phyloP scores from a whole-genome alignment of 30 jellyfish, hydroid and myxozoan genomes.

The Turritopsis dohrnii region DNA sequence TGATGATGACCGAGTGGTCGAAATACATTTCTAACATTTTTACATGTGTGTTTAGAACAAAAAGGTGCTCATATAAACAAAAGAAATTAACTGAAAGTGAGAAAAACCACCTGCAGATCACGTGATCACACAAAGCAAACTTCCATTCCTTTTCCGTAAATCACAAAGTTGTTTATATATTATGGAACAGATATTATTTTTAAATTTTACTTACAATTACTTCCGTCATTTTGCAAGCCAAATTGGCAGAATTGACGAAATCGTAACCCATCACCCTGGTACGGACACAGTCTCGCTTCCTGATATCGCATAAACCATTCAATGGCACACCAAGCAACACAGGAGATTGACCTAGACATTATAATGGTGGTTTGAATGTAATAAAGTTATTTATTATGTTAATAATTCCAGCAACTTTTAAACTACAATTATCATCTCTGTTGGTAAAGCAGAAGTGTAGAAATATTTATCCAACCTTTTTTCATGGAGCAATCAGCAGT shows the following conservation, averaged over 20 bases:
- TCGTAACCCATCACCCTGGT: slow-evolving; percentile 59
- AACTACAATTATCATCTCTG: too few relatives aligned
- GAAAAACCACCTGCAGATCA: too few relatives aligned
- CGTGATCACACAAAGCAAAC: too few relatives aligned
- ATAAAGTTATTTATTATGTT: too few relatives aligned
- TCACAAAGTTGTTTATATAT: not conserved
- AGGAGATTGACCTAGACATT: slow-evolving; percentile 52
- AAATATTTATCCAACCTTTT: slow-evolving; percentile 33
- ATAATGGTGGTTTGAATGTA: too few relatives aligned
- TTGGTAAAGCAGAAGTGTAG: too few relatives aligned
- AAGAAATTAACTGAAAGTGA: too few relatives aligned
- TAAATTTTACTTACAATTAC: slow-evolving; percentile 47
- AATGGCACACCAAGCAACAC: slow-evolving; percentile 27
- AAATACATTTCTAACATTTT: too few relatives aligned
- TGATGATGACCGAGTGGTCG: too few relatives aligned
- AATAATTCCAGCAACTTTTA: too few relatives aligned
- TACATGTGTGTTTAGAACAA: too few relatives aligned
- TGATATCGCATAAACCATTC: slow-evolving; percentile 67
- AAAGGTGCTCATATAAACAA: too few relatives aligned
- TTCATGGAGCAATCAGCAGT: slow-evolving; percentile 78
- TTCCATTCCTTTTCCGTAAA: not conserved
- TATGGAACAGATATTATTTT: not conserved
- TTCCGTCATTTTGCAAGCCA: slow-evolving; percentile 39
- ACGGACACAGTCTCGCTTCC: slow-evolving; percentile 66
- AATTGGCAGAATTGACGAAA: slow-evolving; percentile 53